A percentile compares a stretch with the other conserved stretches of the same genome.
Conservation (phyloP, 2,113 vertebrate genomes). For the Zootoca vivipara region DNA sequence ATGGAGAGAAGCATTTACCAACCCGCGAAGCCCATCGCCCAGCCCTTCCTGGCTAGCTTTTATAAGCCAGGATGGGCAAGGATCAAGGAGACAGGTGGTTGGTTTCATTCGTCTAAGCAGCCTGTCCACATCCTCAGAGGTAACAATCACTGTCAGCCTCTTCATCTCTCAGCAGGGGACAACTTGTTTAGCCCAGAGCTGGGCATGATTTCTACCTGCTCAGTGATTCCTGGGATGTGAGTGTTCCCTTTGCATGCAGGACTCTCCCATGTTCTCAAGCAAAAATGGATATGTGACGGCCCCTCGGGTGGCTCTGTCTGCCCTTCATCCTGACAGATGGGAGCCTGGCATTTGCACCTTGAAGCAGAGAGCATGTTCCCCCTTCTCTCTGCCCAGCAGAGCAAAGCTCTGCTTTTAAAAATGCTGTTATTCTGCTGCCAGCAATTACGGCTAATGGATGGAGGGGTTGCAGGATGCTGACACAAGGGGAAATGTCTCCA, state of each 20-base stretch:
- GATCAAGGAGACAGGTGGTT: too few relatives aligned
- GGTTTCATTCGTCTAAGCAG: too few relatives aligned
- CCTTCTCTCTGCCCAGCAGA: neutral
- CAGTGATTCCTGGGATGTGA: neutral
- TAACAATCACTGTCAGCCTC: neutral
- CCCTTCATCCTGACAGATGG: conserved; percentile 11
- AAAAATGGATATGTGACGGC: neutral
- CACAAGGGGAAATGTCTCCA: neutral
- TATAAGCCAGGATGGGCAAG: too few relatives aligned
- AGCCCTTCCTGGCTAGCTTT: too few relatives aligned
- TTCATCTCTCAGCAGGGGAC: neutral
- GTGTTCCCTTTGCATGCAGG: neutral
- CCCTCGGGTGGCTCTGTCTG: neutral
- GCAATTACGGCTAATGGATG: conserved; percentile 35
- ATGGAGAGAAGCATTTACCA: too few relatives aligned
- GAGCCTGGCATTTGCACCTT: conserved; percentile 23
- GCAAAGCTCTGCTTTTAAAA: neutral
- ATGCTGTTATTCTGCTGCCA: neutral
- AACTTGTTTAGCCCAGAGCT: neutral
- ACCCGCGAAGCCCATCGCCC: too few relatives aligned
- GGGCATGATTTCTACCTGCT: neutral
- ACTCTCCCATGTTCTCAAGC: too few relatives aligned
- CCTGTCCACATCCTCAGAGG: too few relatives aligned
- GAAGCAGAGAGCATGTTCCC: neutral
- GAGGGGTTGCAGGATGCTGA: conserved; percentile 7